Evolutionary conservation across 2,113 vertebrate genomes (phyloP), one percentile per base, ranked within the genome.

Genomic region (Nycticorax nycticorax): DNA sequence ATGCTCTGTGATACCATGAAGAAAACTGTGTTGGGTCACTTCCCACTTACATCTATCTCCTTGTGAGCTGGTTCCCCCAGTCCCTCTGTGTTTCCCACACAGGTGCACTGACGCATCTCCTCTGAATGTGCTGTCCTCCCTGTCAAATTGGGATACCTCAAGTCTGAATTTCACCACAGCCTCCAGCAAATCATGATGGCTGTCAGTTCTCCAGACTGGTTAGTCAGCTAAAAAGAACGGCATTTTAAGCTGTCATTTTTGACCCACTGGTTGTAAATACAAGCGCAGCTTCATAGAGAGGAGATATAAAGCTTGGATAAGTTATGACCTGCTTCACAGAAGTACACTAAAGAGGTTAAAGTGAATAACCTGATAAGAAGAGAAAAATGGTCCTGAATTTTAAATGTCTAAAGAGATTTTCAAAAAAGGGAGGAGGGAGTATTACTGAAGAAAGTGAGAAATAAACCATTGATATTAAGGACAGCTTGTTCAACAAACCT

Each of bases 321-420:
- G 55, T 59, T 80, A 80, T 71, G 83, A 86, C 71, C 86, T 50
- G 41, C 60, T 74, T 89, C 69, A 73, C 50, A 62, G 53, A 55
- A 66, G 35, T 50, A 30, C 52, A 16, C 21, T 66, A 4, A 53
- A 60, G 63, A 93, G 83, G 92, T 76, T 41, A 57, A 92, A 66
- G 59, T 33, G 68, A 93, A 62, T 62, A 86, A 88, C 37, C 37
- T 1, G 24, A 37, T 76, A 74, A 88, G 60, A 43, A 85, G 55
- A 80, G 39, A 60, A 92, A 76, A 95, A 85, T 6, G 5, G 41
- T 37, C 16, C 35, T 59, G 69, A 76, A 32, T 66, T 92, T 92
- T 55, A 91, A 95, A 74, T 77, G 32, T 63, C 71, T 73, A 3
- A 86, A 89, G 80, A 75, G 50, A 37, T 89, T 84, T 85, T 75